Conservation (phyloP, 2,888 invertebrate species). For the Polydesmus complanatus region DNA sequence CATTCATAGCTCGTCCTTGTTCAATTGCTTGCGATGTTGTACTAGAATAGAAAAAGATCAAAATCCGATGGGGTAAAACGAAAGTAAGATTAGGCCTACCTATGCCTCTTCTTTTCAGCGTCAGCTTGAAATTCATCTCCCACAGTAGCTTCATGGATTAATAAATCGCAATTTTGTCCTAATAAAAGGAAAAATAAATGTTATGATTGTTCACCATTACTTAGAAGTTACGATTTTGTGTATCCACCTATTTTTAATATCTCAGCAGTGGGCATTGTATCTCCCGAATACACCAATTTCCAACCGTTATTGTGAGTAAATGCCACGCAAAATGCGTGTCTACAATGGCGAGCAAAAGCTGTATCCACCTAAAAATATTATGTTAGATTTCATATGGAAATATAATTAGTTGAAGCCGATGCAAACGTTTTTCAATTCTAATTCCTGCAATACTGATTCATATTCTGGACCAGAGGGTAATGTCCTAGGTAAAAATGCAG, state of each 20-base stretch:
- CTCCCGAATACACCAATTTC: constrained; percentile 89
- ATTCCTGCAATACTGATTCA: constrained; percentile 24
- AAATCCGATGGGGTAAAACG: neutral
- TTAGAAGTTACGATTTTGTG: too few relatives aligned
- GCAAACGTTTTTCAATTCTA: constrained; percentile 29
- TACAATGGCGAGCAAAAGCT: constrained; percentile 63
- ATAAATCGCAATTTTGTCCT: constrained; percentile 61
- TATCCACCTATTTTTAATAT: too few relatives aligned
- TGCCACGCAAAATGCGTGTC: constrained; percentile 64
- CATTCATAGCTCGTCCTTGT: constrained; percentile 52
- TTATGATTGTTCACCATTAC: too few relatives aligned
- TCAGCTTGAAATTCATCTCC: constrained; percentile 71
- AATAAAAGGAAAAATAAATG: too few relatives aligned
- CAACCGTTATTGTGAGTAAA: constrained; percentile 38
- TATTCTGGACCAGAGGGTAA: too few relatives aligned
- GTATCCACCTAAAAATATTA: constrained; percentile 38
- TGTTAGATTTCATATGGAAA: neutral
- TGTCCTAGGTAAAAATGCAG: too few relatives aligned
- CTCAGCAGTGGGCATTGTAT: constrained; percentile 91
- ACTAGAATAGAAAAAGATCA: constrained; percentile 25
- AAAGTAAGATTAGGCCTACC: constrained; percentile 23
- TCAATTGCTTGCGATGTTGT: constrained; percentile 38
- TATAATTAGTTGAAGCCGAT: neutral
- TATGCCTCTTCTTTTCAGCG: constrained; percentile 65
- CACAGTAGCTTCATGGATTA: constrained; percentile 98